phyloP scores from a whole-genome alignment of 2,888 invertebrate species.

The Crepidodera aurea region DNA sequence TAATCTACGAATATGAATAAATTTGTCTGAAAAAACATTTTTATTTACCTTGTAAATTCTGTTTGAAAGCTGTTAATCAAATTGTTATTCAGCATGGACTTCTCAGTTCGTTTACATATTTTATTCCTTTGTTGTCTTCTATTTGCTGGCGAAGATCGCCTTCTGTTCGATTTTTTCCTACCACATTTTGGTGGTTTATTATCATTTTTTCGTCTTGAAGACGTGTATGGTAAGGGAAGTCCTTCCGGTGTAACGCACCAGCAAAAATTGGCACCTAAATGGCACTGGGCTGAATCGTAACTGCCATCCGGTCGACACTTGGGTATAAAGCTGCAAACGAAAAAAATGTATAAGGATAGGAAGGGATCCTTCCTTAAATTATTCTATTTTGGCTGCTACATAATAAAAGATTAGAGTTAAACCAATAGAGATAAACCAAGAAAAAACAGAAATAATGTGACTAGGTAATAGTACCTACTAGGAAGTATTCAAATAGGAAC shows the following conservation, averaged over 20 bases:
- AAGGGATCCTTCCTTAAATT: background rate
- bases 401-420: too few species aligned
- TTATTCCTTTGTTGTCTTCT: constrained; percentile 37
- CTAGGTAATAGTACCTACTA: too few species aligned
- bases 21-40: too few species aligned
- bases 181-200: constrained; percentile 68
- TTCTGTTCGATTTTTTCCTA: constrained; percentile 59
- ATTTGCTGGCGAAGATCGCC: constrained; percentile 69
- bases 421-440: too few species aligned
- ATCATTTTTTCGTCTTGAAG: constrained; percentile 67
- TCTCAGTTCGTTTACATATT: constrained; percentile 77
- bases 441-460: too few species aligned
- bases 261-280: constrained; percentile 69
- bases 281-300: constrained; percentile 87
- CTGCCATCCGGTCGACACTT: constrained; percentile 84
- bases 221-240: constrained; percentile 81
- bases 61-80: constrained; percentile 85
- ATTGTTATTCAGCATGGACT: constrained; percentile 82
- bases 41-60: constrained; percentile 68
- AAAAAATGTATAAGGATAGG: background rate
- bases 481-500: too few species aligned
- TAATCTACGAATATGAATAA: too few species aligned
- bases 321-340: constrained; percentile 68
- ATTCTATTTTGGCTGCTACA: too few species aligned
- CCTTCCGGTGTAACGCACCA: constrained; percentile 85